These are phyloP conservation scores for Hemicrepidius hirtus DNA, from an alignment of 2,888 invertebrate genomes.

Conservation along the genomic window DNA sequence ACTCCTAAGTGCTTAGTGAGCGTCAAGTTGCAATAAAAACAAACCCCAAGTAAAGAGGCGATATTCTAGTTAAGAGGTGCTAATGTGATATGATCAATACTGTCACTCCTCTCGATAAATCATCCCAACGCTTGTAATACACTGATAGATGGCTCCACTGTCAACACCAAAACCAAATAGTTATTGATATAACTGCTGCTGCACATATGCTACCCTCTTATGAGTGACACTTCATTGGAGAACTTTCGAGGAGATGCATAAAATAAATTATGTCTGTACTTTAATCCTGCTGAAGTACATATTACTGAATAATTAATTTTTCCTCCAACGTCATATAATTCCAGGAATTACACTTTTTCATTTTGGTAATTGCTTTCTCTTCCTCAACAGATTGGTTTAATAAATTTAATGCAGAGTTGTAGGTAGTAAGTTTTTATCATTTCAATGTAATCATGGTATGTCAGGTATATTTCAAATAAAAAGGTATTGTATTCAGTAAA, in stretches of 20 bases:
- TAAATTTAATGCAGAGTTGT: too few relatives aligned
- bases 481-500: too few relatives aligned
- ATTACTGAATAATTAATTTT: too few relatives aligned
- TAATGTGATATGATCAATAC: conserved; percentile 57
- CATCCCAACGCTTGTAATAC: conserved; percentile 57
- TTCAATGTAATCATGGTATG: too few relatives aligned
- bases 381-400: too few relatives aligned
- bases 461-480: too few relatives aligned
- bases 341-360: too few relatives aligned
- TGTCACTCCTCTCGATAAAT: conserved; percentile 57
- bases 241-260: background rate
- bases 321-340: too few relatives aligned
- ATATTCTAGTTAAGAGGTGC: conserved; percentile 54
- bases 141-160: conserved; percentile 61
- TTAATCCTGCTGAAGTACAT: too few relatives aligned
- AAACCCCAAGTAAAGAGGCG: conserved; percentile 40
- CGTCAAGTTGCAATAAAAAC: conserved; percentile 45
- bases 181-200: conserved; percentile 60
- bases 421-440: too few relatives aligned
- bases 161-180: conserved; percentile 62
- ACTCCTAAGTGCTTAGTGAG: conserved; percentile 25
- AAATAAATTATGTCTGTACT: background rate
- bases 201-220: conserved; percentile 55
- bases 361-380: too few relatives aligned
- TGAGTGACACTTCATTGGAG: conserved; percentile 49